phyloP scores from a whole-genome alignment of 2,113 vertebrate genomes.

The Paramisgurnus dabryanus region DNA sequence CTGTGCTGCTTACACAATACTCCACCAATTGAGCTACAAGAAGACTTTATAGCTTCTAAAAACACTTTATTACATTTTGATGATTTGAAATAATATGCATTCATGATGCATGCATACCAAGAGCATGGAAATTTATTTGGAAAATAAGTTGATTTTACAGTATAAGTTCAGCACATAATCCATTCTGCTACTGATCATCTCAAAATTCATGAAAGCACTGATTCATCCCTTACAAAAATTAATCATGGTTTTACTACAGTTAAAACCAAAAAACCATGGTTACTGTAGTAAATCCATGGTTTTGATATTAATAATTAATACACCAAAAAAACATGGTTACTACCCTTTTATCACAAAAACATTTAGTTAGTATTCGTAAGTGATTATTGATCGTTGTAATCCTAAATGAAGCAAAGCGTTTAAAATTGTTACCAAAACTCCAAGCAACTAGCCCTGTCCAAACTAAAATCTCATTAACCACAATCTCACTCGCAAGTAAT shows the following conservation, averaged over 20 bases:
- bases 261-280: too few species aligned
- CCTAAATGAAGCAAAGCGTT: background rate
- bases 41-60: too few species aligned
- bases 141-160: too few species aligned
- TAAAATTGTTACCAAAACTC: constrained; percentile 4
- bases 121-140: background rate
- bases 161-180: too few species aligned
- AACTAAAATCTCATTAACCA: constrained; percentile 29
- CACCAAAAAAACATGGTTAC: too few species aligned
- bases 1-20: too few species aligned
- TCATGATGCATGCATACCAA: background rate
- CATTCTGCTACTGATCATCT: background rate
- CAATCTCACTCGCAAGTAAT: constrained; percentile 21
- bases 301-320: too few species aligned
- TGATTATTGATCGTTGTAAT: constrained; percentile 3
- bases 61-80: background rate
- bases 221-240: too few species aligned
- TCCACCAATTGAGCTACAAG: too few species aligned
- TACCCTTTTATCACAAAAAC: background rate
- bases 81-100: background rate
- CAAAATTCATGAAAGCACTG: background rate
- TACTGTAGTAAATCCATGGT: too few species aligned
- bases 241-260: too few species aligned
- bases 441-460: constrained; percentile 12
- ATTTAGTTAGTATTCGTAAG: background rate